Conservation (phyloP, 2,797 vertebrate species). For the Natrix natrix region DNA sequence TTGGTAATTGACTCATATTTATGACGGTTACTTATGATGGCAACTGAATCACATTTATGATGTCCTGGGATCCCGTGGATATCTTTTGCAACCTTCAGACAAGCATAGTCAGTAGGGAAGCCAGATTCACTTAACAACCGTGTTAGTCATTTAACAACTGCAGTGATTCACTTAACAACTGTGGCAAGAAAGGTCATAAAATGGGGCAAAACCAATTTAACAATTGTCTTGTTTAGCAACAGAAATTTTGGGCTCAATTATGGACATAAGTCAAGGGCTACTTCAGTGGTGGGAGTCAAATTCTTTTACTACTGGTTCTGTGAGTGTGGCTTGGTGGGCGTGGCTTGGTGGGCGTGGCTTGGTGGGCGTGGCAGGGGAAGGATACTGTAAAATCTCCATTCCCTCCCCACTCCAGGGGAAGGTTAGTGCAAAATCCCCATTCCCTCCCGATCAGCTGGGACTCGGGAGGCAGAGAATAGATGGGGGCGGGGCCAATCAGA, state of each 20-base stretch:
- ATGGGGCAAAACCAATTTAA: background rate
- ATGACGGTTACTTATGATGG: background rate
- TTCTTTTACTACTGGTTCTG: too few relatives aligned
- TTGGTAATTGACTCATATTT: background rate
- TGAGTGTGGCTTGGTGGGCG: too few relatives aligned
- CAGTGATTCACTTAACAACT: background rate
- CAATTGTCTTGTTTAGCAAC: background rate
- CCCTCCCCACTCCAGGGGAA: too few relatives aligned
- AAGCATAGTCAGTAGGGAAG: background rate
- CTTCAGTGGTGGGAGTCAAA: background rate
- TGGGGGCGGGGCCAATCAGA: too few relatives aligned
- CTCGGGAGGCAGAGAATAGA: too few relatives aligned
- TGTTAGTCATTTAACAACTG: background rate
- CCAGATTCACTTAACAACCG: background rate
- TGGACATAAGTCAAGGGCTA: background rate
- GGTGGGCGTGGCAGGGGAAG: too few relatives aligned
- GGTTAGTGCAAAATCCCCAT: too few relatives aligned
- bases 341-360: too few relatives aligned
- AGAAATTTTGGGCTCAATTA: background rate
- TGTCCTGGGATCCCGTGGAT: background rate
- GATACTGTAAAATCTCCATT: too few relatives aligned
- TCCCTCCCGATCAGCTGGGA: too few relatives aligned
- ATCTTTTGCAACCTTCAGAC: background rate
- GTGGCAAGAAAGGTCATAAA: background rate
- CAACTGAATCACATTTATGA: background rate